Evolutionary conservation across 2,113 vertebrate genomes (phyloP).

Genomic region (Paradisaea rubra): DNA sequence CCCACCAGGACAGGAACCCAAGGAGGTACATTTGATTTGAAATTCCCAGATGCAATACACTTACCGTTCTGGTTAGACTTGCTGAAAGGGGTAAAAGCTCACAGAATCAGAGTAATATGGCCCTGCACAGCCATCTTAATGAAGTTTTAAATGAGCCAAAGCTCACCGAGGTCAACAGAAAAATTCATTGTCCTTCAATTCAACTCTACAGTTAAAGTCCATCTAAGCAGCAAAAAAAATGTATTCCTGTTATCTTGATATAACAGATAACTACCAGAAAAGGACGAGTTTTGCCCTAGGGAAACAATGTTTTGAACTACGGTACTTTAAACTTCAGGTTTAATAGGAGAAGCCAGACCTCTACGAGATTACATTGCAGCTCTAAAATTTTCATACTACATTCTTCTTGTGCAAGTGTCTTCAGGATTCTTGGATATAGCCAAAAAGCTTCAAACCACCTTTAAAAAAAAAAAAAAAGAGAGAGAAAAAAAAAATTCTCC

Average conservation of each 20-base stretch:
- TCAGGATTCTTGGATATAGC: neutral
- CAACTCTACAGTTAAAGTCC: neutral
- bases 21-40: neutral
- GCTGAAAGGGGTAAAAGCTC: neutral
- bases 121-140: neutral
- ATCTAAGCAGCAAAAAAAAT: neutral
- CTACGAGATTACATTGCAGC: neutral
- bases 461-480: too few species aligned
- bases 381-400: neutral
- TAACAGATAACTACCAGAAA: neutral
- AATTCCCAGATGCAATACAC: neutral
- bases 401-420: neutral
- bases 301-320: neutral
- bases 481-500: neutral
- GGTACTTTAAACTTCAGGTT: neutral
- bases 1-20: neutral
- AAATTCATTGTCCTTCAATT: neutral
- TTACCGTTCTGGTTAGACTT: neutral
- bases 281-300: neutral
- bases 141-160: neutral
- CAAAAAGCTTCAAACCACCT: neutral
- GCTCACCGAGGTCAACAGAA: fast-evolving
- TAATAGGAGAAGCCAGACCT: neutral
- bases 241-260: neutral
- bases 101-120: neutral